Base-by-base conservation (phyloP, 2,888 invertebrate genomes). In the Drosophila quinaria region DNA sequence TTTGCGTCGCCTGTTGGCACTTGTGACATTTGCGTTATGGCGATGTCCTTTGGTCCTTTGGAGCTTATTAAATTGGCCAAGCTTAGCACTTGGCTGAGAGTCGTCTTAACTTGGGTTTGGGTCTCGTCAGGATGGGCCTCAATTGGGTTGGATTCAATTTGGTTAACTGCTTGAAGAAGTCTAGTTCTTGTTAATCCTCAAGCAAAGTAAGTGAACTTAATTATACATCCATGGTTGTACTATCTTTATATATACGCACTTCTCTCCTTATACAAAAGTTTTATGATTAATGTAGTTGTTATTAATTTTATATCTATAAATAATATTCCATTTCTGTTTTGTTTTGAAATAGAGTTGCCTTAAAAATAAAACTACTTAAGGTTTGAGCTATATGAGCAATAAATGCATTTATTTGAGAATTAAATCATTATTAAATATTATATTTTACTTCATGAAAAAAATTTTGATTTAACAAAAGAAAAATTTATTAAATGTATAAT, bases 21-120 rank as follows among this genome's bases (percentile, higher is more conserved):
- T 84, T 84, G 84, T 80, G 82, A 84, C 84, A 82, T 80, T 85
- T 81, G 70, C 80, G 80, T 87, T 81, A 69, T 80, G 80, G 65
- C 79, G 65, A 47, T 51, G 59, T 72, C 67, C 62, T 70, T 71
- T 62, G 73, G 62, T 72, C 67, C 62, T 70, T 70, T 62, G 73
- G 62, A 81, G 87, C 87, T 87, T 87, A 87, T 81, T 87, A 84
- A 72, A 84, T 77, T 77, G 74, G 74, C 76, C 66, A 60, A 66
- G 78, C 76, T 77, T 70, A 77, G 65, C 76, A 60, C 58, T 78
- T 74, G 74, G 61, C 78, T 56, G 47, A 68, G 69, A 47, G 52
- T 44, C 35, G 25, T 25, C 25, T 25, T 49, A 17, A 55, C 64
- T 55, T 51, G n/a, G 49, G 44, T 1, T 25, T 25, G 25, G 5